Percentiles rank a stretch among this genome's conserved stretches.
phyloP scores from a whole-genome alignment of 1,140 invertebrate genomes.

The Drosophila oshimai region DNA sequence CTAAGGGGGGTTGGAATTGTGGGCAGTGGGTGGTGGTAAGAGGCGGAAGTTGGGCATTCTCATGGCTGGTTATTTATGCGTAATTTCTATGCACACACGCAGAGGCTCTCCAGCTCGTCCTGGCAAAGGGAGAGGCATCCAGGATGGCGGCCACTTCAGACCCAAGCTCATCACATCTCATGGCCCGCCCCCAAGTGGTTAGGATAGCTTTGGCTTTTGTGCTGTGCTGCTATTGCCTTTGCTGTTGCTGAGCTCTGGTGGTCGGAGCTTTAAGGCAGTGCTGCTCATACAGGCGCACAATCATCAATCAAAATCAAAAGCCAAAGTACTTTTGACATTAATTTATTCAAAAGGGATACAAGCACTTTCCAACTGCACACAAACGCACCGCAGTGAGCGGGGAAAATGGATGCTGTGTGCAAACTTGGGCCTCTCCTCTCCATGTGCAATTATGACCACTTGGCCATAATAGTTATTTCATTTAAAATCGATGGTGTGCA shows the following conservation, averaged over 20 bases:
- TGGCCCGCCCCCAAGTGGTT: neutral
- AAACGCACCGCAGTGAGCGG: neutral
- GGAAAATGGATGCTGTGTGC: neutral
- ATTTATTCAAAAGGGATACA: slow-evolving; percentile 82
- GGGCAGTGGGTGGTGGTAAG: neutral
- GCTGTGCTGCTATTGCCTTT: neutral
- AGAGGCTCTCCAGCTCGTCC: slow-evolving; percentile 20
- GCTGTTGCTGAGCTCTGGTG: neutral
- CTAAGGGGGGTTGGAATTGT: neutral
- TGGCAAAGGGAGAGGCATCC: slow-evolving; percentile 37
- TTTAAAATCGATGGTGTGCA: slow-evolving; percentile 38
- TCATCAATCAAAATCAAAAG: slow-evolving; percentile 83
- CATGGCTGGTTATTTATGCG: slow-evolving; percentile 68
- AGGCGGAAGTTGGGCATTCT: slow-evolving; percentile 5
- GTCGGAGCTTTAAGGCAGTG: slow-evolving; percentile 29
- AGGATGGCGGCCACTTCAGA: slow-evolving; percentile 35
- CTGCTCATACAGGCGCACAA: slow-evolving; percentile 60
- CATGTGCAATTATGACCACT: slow-evolving; percentile 49
- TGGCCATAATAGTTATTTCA: slow-evolving; percentile 46
- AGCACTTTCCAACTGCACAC: slow-evolving; percentile 55
- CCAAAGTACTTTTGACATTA: slow-evolving; percentile 82
- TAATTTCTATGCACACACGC: slow-evolving; percentile 70
- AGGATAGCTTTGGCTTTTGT: slow-evolving; percentile 19
- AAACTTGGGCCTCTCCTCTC: neutral
- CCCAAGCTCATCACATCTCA: neutral